Evolutionary conservation across 2,888 invertebrate genomes (phyloP), one percentile per base, ranked within the genome.

Genomic region (Chrysomela aeneicollis): DNA sequence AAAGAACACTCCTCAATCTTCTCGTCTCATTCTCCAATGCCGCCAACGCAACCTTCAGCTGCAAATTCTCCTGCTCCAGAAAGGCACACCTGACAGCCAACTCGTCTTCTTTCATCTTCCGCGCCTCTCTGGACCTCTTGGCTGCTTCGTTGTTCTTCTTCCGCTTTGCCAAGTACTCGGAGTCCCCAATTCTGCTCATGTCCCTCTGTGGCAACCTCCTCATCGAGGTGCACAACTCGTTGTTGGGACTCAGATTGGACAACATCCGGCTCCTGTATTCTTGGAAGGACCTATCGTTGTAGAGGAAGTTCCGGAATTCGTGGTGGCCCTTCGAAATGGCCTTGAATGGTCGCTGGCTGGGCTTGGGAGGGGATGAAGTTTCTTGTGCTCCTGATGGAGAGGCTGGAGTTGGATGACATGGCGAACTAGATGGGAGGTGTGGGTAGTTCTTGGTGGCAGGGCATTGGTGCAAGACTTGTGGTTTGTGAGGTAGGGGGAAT

Each of bases 91-190:
- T 86, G 47, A 96, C 91, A 0, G 96, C 95, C 54, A 97, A 90
- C 74, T 95, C 94, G 71, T 97, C 95, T 80, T 98, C 97, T 74
- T 97, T 93, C 51, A 92, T 89, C 73, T 95, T 87, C 64, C 97
- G 86, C 0, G 95, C 90, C 77, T 98, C 97, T 2, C 98, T 86
- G 0, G 96, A 97, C 73, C 95, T 87, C 82, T 98, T 98, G 0
- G 97, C 98, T 0, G 98, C 97, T 68, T 92, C 93, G 80, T 98
- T 98, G 81, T 98, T 98, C 78, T 95, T 93, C 70, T 92, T 88
- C 8, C 97, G 84, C 62, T 95, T 88, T 74, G 94, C 95, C 84
- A 92, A 91, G 79, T 98, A 98, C 0, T 92, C 89, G 2, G 92
- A 92, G 78, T 96, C 94, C 3, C 19, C 21, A 15, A 42, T n/a